Conservation (phyloP, 2,888 invertebrate species). For the Drosophila paramelanica region DNA sequence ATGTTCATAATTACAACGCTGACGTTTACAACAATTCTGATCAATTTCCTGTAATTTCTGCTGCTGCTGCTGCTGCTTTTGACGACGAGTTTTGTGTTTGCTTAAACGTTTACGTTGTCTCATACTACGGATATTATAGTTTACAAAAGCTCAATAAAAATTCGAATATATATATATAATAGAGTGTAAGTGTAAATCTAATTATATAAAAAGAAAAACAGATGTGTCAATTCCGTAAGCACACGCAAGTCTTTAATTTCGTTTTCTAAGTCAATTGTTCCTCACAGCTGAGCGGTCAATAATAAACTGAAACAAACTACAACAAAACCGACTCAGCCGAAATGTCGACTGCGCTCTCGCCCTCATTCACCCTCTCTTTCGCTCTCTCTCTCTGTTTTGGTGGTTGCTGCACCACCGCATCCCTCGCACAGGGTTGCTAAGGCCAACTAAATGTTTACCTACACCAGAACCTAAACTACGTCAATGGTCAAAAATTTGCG, state of each 20-base stretch:
- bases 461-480: constrained; percentile 12
- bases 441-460: constrained; percentile 42
- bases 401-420: constrained; percentile 36
- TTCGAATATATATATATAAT: not conserved
- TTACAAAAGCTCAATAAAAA: constrained; percentile 13
- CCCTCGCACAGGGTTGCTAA: constrained; percentile 30
- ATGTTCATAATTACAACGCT: constrained; percentile 68
- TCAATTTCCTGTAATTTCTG: constrained; percentile 35
- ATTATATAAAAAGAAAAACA: constrained; percentile 68
- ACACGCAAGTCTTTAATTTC: constrained; percentile 40
- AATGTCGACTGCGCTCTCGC: not conserved
- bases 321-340: constrained; percentile 46
- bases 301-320: constrained; percentile 49
- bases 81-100: constrained; percentile 51
- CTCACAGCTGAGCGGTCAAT: constrained; percentile 58
- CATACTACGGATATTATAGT: constrained; percentile 60
- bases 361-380: not conserved
- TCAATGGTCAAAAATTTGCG: constrained; percentile 17
- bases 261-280: constrained; percentile 28
- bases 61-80: constrained; percentile 39
- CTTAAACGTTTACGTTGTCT: constrained; percentile 62
- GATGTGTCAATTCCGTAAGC: constrained; percentile 37
- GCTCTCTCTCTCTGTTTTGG: constrained; percentile 2
- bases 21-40: constrained; percentile 62
- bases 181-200: constrained; percentile 27